Evolutionary conservation across 2,888 invertebrate genomes (phyloP).

Genomic region (Axea sp.): DNA sequence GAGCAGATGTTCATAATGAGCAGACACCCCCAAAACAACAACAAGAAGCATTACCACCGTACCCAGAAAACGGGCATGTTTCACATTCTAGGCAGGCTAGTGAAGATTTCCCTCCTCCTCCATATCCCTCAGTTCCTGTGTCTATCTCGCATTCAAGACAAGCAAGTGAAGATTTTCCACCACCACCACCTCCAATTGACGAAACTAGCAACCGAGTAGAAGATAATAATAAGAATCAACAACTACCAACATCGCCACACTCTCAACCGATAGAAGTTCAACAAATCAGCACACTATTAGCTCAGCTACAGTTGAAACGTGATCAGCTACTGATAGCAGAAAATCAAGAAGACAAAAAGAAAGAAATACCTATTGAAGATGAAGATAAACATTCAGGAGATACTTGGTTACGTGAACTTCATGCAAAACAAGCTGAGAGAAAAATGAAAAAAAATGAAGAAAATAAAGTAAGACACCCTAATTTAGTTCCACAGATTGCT

Average conservation of each 20-base stretch:
- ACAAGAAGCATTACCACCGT: conserved; percentile 78
- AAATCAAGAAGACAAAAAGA: conserved; percentile 69
- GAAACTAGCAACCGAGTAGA: conserved; percentile 80
- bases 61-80: conserved; percentile 78
- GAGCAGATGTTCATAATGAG: conserved; percentile 92
- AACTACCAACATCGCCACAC: conserved; percentile 16
- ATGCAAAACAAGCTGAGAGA: conserved; percentile 87
- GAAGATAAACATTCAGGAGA: conserved; percentile 80
- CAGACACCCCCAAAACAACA: conserved; percentile 82
- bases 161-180: conserved; percentile 93
- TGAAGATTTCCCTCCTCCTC: conserved; percentile 83
- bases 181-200: conserved; percentile 90
- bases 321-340: conserved; percentile 78
- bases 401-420: conserved; percentile 88
- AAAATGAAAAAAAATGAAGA: conserved; percentile 80
- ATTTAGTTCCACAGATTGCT: conserved; percentile 45
- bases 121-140: conserved; percentile 87
- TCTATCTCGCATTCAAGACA: conserved; percentile 91
- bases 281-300: conserved; percentile 73
- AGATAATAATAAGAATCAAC: conserved; percentile 37
- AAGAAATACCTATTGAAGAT: conserved; percentile 65
- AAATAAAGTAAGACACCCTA: conserved; percentile 67
- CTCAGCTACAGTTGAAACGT: conserved; percentile 77
- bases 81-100: conserved; percentile 81
- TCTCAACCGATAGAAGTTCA: conserved; percentile 70